Conservation (phyloP, 2,888 invertebrate species). For the Heliconius ethilla region DNA sequence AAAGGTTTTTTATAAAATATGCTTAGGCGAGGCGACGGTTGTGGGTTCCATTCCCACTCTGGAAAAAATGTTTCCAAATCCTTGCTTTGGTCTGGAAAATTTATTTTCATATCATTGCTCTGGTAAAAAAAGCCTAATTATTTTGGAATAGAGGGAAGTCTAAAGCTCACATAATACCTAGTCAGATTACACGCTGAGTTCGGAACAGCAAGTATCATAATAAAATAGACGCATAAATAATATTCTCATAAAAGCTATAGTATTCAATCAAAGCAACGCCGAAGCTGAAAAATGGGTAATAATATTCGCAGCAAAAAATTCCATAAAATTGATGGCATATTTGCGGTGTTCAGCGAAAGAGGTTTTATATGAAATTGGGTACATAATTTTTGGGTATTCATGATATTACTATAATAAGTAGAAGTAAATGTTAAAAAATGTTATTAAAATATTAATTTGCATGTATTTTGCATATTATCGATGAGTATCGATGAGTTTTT, state of each 20-base stretch:
- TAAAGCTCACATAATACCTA: too few species aligned
- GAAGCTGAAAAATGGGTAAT: conserved; percentile 46
- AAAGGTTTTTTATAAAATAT: neutral
- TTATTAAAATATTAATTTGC: too few species aligned
- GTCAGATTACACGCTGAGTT: neutral
- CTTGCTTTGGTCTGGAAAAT: neutral
- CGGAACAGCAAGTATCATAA: neutral
- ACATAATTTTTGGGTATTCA: neutral
- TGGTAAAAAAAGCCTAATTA: neutral
- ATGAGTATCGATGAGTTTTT: too few species aligned
- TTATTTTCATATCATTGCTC: neutral
- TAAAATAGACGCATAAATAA: conserved; percentile 1
- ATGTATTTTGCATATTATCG: too few species aligned
- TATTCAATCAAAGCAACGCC: conserved; percentile 20
- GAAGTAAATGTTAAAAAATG: too few species aligned
- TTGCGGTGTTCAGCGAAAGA: conserved; percentile 37
- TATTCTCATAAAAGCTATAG: neutral
- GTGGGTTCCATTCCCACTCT: neutral
- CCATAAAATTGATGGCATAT: conserved; percentile 53
- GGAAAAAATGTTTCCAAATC: neutral
- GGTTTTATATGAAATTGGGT: conserved; percentile 45
- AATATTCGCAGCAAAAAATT: conserved; percentile 49
- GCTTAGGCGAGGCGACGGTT: neutral
- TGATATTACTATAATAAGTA: neutral
- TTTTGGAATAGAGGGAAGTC: too few species aligned